Evolutionary conservation across 35 echinoderm and acorn worm species (phyloP), one percentile per base, ranked within the genome.

Genomic region (Holothuria glaberrima): DNA sequence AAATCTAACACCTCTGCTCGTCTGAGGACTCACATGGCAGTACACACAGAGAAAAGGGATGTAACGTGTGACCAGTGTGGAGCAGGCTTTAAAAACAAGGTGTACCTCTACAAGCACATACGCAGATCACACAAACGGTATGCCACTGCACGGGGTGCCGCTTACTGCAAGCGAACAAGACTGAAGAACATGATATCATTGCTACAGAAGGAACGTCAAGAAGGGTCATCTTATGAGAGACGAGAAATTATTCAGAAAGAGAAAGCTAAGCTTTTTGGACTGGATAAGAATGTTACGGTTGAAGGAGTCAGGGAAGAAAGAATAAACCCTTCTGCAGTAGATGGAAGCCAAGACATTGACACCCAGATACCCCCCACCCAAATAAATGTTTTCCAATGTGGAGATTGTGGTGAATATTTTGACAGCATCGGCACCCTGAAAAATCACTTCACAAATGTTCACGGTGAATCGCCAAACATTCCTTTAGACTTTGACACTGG

Each of bases 81-180:
- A 41, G 85, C 60, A 34, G 85, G 61, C 61, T 87, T 87, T 24
- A 87, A 87, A 36, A 87, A 71, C 30, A 87, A 87, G 29, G 85
- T 87, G 29, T 87, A 87, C 36, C 63, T 87, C 6, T 87, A 87
- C 85, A 87, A 87, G n/a, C 85, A 87, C 36, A 87, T 87, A 17
- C 85, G 85, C 12, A 14, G 85, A 71, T 71, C 65, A 9, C 85
- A 87, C n/a, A 87, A 87, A 62, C 34, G 85, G 85, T 87, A 87
- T 30, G 85, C 85, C 7, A 87, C 85, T 10, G 41, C 33, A 35
- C 44, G 66, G 41, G 85, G 85, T 54, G 85, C 85, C 34, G 61
- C 36, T 9, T 71, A 87, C 50, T 87, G 85, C 34, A 87, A 87
- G 35, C 85, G 85, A 20, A 71, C 65, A 14, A 30, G 80, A 61